Evolutionary conservation across 2,888 invertebrate genomes (phyloP).

Genomic region (Melanophora roralis): DNA sequence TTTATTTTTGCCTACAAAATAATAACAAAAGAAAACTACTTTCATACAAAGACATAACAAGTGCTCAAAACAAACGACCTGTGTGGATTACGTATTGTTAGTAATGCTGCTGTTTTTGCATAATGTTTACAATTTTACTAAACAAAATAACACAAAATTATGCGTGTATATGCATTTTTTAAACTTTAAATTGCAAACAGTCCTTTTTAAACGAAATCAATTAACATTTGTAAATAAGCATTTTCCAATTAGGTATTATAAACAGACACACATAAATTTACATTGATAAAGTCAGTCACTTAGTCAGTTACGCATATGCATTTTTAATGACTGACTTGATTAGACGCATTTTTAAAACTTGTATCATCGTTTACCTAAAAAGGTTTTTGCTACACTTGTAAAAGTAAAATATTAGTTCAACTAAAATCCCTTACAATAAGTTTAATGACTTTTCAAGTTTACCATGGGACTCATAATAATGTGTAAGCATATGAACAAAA

Average conservation of each 20-base stretch:
- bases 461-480: constrained; percentile 25
- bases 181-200: background rate
- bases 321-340: constrained; percentile 44
- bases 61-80: constrained; percentile 13
- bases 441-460: constrained; percentile 41
- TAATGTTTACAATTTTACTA: constrained; percentile 48
- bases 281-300: background rate
- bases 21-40: background rate
- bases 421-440: constrained; percentile 25
- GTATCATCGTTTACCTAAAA: constrained; percentile 40
- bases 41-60: constrained; percentile 32
- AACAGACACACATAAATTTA: background rate
- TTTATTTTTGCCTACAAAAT: background rate
- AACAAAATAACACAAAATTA: constrained; percentile 37
- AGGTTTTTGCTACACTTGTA: constrained; percentile 19
- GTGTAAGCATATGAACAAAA: background rate
- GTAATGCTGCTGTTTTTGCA: constrained; percentile 22
- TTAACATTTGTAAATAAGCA: constrained; percentile 50
- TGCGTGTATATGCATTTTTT: constrained; percentile 47
- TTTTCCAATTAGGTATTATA: constrained; percentile 32
- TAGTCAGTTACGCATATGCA: background rate
- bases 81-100: background rate
- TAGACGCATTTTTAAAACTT: constrained; percentile 23
- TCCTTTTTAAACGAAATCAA: constrained; percentile 29
- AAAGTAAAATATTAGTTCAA: constrained; percentile 31